Conservation (phyloP, 2,888 invertebrate genomes). For the Muscina levida region DNA sequence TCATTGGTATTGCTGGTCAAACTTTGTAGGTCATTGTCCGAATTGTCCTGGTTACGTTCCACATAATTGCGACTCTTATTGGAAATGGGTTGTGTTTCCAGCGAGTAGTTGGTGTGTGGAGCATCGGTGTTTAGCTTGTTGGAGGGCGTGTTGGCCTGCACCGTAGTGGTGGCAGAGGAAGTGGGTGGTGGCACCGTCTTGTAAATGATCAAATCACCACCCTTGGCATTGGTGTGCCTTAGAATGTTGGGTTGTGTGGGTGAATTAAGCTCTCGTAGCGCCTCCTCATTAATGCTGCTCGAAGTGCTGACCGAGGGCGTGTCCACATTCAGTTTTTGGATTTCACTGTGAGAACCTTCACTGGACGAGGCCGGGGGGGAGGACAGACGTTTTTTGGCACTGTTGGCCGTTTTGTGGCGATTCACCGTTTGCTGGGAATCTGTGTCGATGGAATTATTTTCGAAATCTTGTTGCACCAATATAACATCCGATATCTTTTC, state of each 20-base stretch:
- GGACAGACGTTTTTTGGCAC: slow-evolving; percentile 44
- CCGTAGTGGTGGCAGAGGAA: slow-evolving; percentile 72
- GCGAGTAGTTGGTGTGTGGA: slow-evolving; percentile 69
- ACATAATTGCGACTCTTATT: slow-evolving; percentile 72
- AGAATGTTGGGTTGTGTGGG: slow-evolving; percentile 67
- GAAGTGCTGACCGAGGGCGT: slow-evolving; percentile 71
- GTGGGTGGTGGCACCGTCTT: slow-evolving; percentile 75
- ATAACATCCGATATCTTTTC: slow-evolving; percentile 74
- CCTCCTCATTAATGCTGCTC: slow-evolving; percentile 65
- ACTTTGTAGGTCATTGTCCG: slow-evolving; percentile 76
- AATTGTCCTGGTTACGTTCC: slow-evolving; percentile 67
- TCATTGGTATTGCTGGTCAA: slow-evolving; percentile 76
- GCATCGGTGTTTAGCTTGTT: slow-evolving; percentile 69
- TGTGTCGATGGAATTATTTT: slow-evolving; percentile 78
- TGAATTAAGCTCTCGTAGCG: slow-evolving; percentile 61
- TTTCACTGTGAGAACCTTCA: slow-evolving; percentile 50
- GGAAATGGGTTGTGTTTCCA: slow-evolving; percentile 70
- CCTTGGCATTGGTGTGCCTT: slow-evolving; percentile 64
- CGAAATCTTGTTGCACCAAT: slow-evolving; percentile 76
- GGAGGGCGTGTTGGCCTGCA: slow-evolving; percentile 37
- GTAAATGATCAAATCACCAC: slow-evolving; percentile 73
- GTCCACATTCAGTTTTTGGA: slow-evolving; percentile 67
- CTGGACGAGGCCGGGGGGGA: slow-evolving; percentile 37
- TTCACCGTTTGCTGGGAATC: slow-evolving; percentile 72
- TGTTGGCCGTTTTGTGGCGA: slow-evolving; percentile 50